Base-by-base conservation (phyloP, 2,888 invertebrate genomes). In the Nasonovia ribisnigri region DNA sequence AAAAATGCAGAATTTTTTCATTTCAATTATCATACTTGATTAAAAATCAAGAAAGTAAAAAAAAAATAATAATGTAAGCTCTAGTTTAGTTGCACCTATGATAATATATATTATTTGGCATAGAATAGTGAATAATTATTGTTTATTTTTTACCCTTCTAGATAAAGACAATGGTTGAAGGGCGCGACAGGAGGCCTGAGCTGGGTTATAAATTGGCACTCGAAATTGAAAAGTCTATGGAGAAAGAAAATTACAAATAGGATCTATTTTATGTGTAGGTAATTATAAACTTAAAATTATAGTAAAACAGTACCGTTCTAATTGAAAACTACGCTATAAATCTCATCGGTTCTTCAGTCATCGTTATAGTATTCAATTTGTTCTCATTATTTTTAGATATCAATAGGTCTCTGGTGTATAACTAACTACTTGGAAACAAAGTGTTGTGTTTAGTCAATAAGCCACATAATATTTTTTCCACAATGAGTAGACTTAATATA, bases 151-250 rank as follows among this genome's bases (percentile, higher is more conserved):
- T 93, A 77, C 20, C 36, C 36, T 95, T 96, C 5, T 96, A 98
- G 97, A 98, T 99, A 0, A 97, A 97, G 95, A 97, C 97, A 0
- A 98, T 99, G 98, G 98, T 98, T 8, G 97, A 98, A 95, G 98
- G 98, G 0, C 97, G 97, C 94, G 98, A 99, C 96, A 96, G 99
- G 36, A 97, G 98, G 94, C 98, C 98, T 0, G 98, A 98, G 95
- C 96, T 99, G 6, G 99, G 98, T 46, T 98, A 98, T 96, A 98
- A 98, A 95, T 96, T 98, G 42, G 98, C 98, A 77, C 97, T 98
- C 96, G 98, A 98, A 95, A 96, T 98, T 0, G 97, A 97, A 94
- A 95, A 95, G 87, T 95, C 94, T 91, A 92, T 92, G 57, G 94
- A 94, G 90, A 94, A 94, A 86, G 77, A 88, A 0, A 29, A 48